phyloP scores from a whole-genome alignment of 2,797 vertebrate species.

The Xenopus petersii region DNA sequence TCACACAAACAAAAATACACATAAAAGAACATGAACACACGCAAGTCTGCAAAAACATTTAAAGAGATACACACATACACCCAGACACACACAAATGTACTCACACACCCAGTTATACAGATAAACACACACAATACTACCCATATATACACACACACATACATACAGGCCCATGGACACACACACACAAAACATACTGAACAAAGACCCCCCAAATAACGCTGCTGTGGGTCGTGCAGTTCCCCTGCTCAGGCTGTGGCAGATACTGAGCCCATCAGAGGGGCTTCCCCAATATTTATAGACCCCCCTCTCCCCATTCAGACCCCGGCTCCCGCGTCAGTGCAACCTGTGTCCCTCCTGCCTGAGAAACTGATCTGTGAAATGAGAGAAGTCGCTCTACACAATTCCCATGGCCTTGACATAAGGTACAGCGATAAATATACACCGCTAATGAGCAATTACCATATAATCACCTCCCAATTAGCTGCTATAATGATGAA shows the following conservation, averaged over 20 bases:
- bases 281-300: conserved; percentile 70
- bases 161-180: not conserved
- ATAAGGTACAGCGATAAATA: conserved; percentile 98
- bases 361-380: conserved; percentile 97
- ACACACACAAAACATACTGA: too few species aligned
- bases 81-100: too few species aligned
- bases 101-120: too few species aligned
- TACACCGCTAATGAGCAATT: conserved; percentile 99
- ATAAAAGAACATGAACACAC: too few species aligned
- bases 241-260: conserved; percentile 50
- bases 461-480: conserved; percentile 97
- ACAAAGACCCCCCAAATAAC: too few species aligned
- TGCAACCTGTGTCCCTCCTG: conserved; percentile 79
- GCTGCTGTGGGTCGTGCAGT: too few species aligned
- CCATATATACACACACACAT: too few species aligned
- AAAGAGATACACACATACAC: too few species aligned
- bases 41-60: too few species aligned
- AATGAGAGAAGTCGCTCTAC: conserved; percentile 89
- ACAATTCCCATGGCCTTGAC: conserved; percentile 93
- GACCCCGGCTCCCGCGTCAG: conserved; percentile 72
- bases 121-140: too few species aligned
- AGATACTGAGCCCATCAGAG: not conserved
- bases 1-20: too few species aligned
- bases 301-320: conserved; percentile 56
- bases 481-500: conserved; percentile 95